A percentile compares a stretch with the other conserved stretches of the same genome.
Evolutionary conservation across 2,888 invertebrate genomes (phyloP).

Genomic region (Arge pagana): DNA sequence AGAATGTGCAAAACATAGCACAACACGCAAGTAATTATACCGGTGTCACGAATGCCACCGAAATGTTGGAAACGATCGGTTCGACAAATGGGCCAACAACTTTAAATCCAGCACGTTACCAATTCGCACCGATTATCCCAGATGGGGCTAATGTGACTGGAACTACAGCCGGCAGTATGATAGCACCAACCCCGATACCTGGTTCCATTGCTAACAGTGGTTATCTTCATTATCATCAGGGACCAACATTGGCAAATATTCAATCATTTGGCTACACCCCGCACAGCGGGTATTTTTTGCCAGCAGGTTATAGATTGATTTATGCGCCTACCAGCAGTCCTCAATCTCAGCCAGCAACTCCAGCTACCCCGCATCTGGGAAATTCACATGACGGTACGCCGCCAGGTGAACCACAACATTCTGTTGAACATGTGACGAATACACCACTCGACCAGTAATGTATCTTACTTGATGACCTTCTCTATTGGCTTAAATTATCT

Average conservation of each 20-base stretch:
- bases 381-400: constrained; percentile 53
- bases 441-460: constrained; percentile 19
- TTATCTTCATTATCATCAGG: constrained; percentile 47
- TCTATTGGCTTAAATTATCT: constrained; percentile 1
- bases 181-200: constrained; percentile 38
- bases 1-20: constrained; percentile 45
- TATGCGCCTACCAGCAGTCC: constrained; percentile 50
- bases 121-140: constrained; percentile 44
- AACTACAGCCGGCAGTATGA: constrained; percentile 35
- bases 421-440: constrained; percentile 11
- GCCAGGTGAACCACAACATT: constrained; percentile 42
- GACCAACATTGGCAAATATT: constrained; percentile 45
- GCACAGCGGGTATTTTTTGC: constrained; percentile 52
- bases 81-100: constrained; percentile 35
- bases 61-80: constrained; percentile 27
- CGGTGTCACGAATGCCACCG: constrained; percentile 19
- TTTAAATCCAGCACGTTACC: constrained; percentile 43
- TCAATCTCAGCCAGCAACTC: constrained; percentile 47
- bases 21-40: constrained; percentile 27
- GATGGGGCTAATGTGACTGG: constrained; percentile 37
- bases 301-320: constrained; percentile 51
- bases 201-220: constrained; percentile 29
- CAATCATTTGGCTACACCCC: constrained; percentile 50
- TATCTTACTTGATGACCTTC: constrained; percentile 7
- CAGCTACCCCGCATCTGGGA: constrained; percentile 50